phyloP scores from a whole-genome alignment of 2,113 vertebrate species.

The Brienomyrus longianalis region DNA sequence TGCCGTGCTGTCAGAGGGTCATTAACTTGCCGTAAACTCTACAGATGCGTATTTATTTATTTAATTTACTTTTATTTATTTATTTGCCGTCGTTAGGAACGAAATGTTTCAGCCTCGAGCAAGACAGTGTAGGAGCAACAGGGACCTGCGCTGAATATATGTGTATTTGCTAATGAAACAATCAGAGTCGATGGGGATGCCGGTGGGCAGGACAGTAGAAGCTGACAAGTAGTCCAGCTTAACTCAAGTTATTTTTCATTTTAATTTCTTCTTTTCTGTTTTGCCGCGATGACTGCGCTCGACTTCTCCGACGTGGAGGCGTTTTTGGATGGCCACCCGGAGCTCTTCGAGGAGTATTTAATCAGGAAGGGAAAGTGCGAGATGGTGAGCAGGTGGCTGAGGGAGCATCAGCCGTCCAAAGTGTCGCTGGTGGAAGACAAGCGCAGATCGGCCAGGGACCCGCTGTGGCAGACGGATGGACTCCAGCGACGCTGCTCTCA shows the following conservation, averaged over 20 bases:
- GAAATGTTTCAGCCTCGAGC: slow-evolving; percentile 11
- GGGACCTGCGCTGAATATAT: background rate
- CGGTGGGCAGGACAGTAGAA: background rate
- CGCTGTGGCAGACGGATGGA: slow-evolving; percentile 50
- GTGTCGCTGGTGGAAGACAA: slow-evolving; percentile 46
- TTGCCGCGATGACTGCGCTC: slow-evolving; percentile 56
- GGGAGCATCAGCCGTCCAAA: slow-evolving; percentile 53
- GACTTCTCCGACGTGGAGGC: slow-evolving; percentile 67
- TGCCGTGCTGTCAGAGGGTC: slow-evolving; percentile 17
- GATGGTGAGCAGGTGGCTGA: slow-evolving; percentile 58
- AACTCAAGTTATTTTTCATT: background rate
- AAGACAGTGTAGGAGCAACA: background rate
- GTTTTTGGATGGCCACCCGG: slow-evolving; percentile 66
- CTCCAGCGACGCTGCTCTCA: slow-evolving; percentile 61
- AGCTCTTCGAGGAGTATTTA: slow-evolving; percentile 66
- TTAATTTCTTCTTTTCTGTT: background rate
- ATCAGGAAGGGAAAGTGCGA: slow-evolving; percentile 59
- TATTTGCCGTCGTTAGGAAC: background rate
- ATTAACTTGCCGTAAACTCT: slow-evolving; percentile 24
- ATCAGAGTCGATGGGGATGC: background rate
- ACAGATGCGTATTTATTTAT: slow-evolving; percentile 14
- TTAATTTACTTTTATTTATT: background rate
- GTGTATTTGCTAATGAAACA: background rate
- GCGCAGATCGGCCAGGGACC: slow-evolving; percentile 41
- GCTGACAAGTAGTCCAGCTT: background rate